These are phyloP conservation scores for Anguilla obscura DNA, from an alignment of 2,797 vertebrate species.

Conservation along the genomic window DNA sequence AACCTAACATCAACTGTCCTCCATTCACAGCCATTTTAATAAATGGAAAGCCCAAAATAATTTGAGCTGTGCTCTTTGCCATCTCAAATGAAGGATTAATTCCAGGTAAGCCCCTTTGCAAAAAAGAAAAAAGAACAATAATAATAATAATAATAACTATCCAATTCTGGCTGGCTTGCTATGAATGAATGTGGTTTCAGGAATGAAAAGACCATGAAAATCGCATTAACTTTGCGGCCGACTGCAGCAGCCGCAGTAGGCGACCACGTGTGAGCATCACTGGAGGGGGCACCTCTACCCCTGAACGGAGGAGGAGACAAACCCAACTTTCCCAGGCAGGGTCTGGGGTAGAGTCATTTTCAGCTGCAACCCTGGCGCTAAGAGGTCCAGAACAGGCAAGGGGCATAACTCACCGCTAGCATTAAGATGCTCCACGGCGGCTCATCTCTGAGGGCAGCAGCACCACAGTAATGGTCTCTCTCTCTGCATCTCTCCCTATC, in stretches of 20 bases:
- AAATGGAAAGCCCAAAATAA: neutral
- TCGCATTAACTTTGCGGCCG: neutral
- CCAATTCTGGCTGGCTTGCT: neutral
- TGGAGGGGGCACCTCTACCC: neutral
- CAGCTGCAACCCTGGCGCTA: neutral
- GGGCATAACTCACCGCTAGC: neutral
- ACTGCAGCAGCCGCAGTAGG: neutral
- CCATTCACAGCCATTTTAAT: neutral
- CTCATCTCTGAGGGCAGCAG: neutral
- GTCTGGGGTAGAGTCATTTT: neutral
- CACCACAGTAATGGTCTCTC: neutral
- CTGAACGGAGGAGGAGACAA: neutral
- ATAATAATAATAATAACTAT: too few relatives aligned
- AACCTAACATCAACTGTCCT: neutral
- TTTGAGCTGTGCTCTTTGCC: neutral
- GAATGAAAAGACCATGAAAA: conserved; percentile 26
- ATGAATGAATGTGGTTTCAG: neutral
- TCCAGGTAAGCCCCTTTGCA: neutral
- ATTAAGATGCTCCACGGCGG: neutral
- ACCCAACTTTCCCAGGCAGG: neutral
- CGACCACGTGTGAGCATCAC: neutral
- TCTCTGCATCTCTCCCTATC: neutral
- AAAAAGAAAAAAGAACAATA: neutral
- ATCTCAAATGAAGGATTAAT: neutral
- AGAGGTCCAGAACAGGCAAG: neutral